phyloP scores from a whole-genome alignment of 1,140 invertebrate species.

The Chionoecetes opilio region DNA sequence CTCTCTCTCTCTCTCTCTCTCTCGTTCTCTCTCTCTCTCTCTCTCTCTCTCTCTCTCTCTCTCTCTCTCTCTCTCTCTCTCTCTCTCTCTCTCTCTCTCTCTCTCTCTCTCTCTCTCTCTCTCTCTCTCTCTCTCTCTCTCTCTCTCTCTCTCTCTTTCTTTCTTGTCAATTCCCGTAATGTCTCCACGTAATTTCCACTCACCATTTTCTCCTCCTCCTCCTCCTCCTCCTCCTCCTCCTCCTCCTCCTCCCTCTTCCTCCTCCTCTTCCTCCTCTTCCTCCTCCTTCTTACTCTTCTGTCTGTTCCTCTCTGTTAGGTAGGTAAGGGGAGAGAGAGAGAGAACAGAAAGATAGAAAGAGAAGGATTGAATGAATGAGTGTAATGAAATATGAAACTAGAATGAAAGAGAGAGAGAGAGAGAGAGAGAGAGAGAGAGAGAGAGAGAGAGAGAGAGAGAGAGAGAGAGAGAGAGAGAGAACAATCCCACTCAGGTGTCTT shows the following conservation, averaged over 20 bases:
- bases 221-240: too few species aligned
- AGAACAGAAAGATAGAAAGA: background rate
- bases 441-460: conserved; percentile 49
- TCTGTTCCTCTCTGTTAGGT: too few species aligned
- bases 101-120: background rate
- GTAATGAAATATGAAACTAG: background rate
- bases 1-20: background rate
- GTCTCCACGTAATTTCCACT: too few species aligned
- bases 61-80: background rate
- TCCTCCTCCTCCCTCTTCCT: too few species aligned
- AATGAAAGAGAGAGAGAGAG: conserved; percentile 4
- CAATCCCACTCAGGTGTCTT: too few species aligned
- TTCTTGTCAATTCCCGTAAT: background rate
- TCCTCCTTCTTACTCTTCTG: too few species aligned
- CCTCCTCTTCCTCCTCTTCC: too few species aligned
- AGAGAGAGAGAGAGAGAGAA: too few species aligned
- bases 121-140: background rate
- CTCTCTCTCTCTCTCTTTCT: background rate
- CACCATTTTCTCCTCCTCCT: too few species aligned
- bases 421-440: conserved; percentile 53
- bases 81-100: background rate
- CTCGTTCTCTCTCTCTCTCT: background rate
- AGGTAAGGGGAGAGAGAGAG: too few species aligned
- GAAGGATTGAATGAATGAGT: background rate
- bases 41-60: background rate